Evolutionary conservation across 1,140 invertebrate species (phyloP), one percentile per base, ranked within the genome.

Genomic region (Lasioglossum albipes): DNA sequence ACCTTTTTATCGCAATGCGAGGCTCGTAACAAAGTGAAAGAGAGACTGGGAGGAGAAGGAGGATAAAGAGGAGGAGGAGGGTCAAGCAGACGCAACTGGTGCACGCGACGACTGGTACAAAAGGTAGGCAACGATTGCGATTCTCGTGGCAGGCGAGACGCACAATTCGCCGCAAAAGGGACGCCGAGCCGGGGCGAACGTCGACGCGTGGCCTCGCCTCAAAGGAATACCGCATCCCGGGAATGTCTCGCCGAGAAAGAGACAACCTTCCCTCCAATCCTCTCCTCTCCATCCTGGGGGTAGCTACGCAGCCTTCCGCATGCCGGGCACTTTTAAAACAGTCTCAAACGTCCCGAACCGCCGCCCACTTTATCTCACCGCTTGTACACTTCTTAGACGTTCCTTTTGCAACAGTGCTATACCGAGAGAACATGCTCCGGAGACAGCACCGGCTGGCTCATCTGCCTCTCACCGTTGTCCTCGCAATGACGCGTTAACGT

Each of bases 221-320:
- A 86, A 81, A 86, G 75, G 83, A 85, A 87, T 84, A 83, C 82
- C 82, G 78, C 78, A 68, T 81, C 78, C 22, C 82, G 72, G 82
- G 78, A 81, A 83, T 83, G 82, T 61, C 78, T 83, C 49, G 76
- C 73, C 59, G 70, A 82, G 65, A 54, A 16, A 54, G 52, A 54
- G 13, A 49, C 45, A 49, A 13, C 13, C 45, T 49, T 49, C 45
- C 13, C 20, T 5, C 20, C 54, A 18, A 54, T 70, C 59, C 70
- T 74, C 77, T 82, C 27, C 41, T 65, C 72, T 45, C 61, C 78
- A 75, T 75, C 66, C 78, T 75, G 27, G 52, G 31, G 31, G 62
- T 65, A 65, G 31, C 27, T 70, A 75, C 71, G 71, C 78, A 66
- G 77, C 10, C 78, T 83, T 83, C 82, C 78, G 70, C 81, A 74